Conservation (phyloP, 2,113 vertebrate species). For the Cynoglossus semilaevis region DNA sequence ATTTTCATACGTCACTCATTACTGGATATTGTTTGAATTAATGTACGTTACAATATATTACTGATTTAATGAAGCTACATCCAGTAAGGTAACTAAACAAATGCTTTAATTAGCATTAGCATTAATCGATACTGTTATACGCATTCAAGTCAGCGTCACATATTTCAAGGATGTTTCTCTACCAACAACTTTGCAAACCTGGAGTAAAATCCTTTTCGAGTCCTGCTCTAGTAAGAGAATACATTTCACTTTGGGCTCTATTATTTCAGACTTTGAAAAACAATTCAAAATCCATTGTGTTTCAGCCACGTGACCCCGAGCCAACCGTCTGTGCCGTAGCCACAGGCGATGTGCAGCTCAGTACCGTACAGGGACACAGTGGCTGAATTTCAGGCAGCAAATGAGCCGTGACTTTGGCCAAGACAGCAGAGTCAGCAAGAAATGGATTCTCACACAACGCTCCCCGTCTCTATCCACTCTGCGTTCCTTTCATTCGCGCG, state of each 20-base stretch:
- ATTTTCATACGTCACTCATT: too few relatives aligned
- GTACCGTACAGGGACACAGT: conserved; percentile 39
- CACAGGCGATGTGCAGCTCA: conserved; percentile 25
- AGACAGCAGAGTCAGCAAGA: conserved; percentile 57
- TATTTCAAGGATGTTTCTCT: too few relatives aligned
- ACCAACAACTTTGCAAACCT: too few relatives aligned
- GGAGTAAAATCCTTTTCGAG: not conserved
- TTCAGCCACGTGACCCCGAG: conserved; percentile 12
- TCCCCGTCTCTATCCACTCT: conserved; percentile 21
- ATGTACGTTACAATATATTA: too few relatives aligned
- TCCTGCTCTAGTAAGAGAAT: not conserved
- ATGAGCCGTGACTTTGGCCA: conserved; percentile 63
- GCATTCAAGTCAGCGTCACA: too few relatives aligned
- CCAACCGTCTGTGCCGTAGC: conserved; percentile 30
- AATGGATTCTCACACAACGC: conserved; percentile 46
- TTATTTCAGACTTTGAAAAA: not conserved
- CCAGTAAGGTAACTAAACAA: too few relatives aligned
- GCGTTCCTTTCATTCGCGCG: conserved; percentile 20
- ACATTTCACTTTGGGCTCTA: not conserved
- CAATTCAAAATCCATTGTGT: conserved; percentile 8
- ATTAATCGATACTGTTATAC: too few relatives aligned
- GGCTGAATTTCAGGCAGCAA: conserved; percentile 61
- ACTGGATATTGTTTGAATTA: too few relatives aligned
- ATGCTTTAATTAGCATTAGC: too few relatives aligned
- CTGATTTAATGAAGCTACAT: too few relatives aligned